Base-by-base conservation (phyloP, 2,113 vertebrate genomes). In the Panthera tigris region DNA sequence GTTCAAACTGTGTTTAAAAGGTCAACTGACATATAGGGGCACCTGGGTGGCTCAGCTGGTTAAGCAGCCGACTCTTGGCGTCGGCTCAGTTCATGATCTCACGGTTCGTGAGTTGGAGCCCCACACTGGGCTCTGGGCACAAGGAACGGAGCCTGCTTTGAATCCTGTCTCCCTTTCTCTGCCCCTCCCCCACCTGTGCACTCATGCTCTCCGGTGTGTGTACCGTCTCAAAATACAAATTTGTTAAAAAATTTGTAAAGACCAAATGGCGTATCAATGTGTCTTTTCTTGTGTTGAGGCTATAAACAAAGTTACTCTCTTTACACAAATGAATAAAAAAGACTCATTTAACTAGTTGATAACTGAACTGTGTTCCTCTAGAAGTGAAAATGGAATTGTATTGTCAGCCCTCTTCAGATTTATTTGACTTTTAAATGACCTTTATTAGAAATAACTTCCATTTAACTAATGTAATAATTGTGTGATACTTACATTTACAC, bases 301-400 rank as follows among this genome's bases (percentile, higher is more conserved):
- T 79, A 52, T 55, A 85, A 94, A 86, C 14, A 71, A 66, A 95
- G 29, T 73, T 85, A 78, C 45, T 91, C 21, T 81, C 78, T 94
- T 73, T 83, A 73, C 18, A 85, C 39, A 86, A 82, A 89, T 36
- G n/a, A 91, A 31, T 45, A 57, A 68, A 79, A 31, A 52, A 84
- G 23, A 66, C 14, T 87, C 50, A 76, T 21, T 57, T 33, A 94
- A 13, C 23, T 55, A 50, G 39, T 55, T 27, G 65, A 48, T 61
- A 78, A 68, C 0, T 74, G 29, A 61, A 63, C 65, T 33, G 23
- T 57, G 12, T 57, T 79, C 36, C 50, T 74, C 33, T 95, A 2
- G 48, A 88, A 52, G 16, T 81, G 39, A 69, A 86, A 91, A 68
- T 39, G 15, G 4, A 91, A 65, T 50, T 74, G 18, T 10, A 83